Conservation (phyloP, 2,888 invertebrate species). For the Lithophane leautieri region DNA sequence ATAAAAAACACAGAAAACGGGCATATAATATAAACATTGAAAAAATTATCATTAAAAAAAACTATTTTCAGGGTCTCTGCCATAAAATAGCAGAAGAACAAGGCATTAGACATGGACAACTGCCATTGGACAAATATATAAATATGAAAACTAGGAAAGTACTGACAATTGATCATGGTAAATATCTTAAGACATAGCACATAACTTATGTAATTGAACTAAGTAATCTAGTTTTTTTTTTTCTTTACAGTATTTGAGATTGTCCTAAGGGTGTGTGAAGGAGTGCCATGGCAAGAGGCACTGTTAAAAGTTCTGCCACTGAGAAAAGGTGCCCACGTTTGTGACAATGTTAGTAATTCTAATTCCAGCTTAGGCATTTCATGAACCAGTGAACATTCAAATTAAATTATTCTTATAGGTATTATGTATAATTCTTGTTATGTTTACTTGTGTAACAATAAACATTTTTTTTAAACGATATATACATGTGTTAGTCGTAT, state of each 20-base stretch:
- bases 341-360: conserved; percentile 75
- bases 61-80: conserved; percentile 93
- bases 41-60: neutral
- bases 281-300: conserved; percentile 94
- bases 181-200: conserved; percentile 10
- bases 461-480: conserved; percentile 34
- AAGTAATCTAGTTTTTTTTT: conserved; percentile 21
- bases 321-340: conserved; percentile 93
- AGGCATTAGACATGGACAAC: conserved; percentile 94
- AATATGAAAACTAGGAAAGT: conserved; percentile 98
- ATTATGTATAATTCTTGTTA: conserved; percentile 44
- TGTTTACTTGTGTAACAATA: conserved; percentile 51
- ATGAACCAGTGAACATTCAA: conserved; percentile 72
- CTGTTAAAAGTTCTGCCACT: conserved; percentile 94
- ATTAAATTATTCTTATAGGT: conserved; percentile 52
- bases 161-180: conserved; percentile 98
- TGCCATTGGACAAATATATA: conserved; percentile 97
- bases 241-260: conserved; percentile 95
- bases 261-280: conserved; percentile 93
- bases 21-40: neutral
- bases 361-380: conserved; percentile 74
- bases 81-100: conserved; percentile 94
- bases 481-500: conserved; percentile 3
- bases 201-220: neutral
- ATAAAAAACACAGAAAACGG: neutral